Evolutionary conservation across 2,113 vertebrate species (phyloP), one percentile per base, ranked within the genome.

Genomic region (Epinephelus cyanopodus): DNA sequence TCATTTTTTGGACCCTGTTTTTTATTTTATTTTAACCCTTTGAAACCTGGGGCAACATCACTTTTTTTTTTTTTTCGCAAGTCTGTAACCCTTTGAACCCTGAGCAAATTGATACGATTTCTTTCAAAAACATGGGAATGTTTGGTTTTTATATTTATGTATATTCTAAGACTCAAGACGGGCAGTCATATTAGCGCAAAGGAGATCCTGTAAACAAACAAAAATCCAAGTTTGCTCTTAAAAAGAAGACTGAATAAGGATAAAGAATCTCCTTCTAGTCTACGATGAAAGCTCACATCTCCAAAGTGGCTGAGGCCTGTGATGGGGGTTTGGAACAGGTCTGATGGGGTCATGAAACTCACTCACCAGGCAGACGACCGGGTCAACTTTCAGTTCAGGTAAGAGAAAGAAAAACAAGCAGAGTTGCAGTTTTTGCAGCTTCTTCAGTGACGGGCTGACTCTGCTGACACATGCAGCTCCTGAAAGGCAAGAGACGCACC

Each of bases 401-500:
- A 5, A 73, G 63, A 83, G 66, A 78, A 91, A 89, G 86, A 84
- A 90, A 90, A 91, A 87, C 83, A 87, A 89, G 83, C 84, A 66
- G 84, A 75, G 67, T 71, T 21, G 77, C 77, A 1, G 84, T 54
- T 86, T 77, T 25, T 83, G 58, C 57, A 27, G 81, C 82, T 64
- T 80, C 84, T 79, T 48, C 33, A 2, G 65, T 11, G 5, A 0
- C 25, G 7, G 23, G 42, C 23, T 1, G 17, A 39, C 77, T 81
- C 81, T 75, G 83, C 91, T 89, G 91, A 92, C 90, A 89, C 86
- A 83, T 86, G 89, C 87, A 66, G 78, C 60, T 76, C 78, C 86
- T 84, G 82, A 89, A 88, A 84, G 85, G 82, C 82, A 74, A 74
- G 83, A 77, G 87, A 92, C 74, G 3, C 76, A 79, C 75, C 21